Percentiles rank a stretch among this genome's conserved stretches.
Evolutionary conservation across 30 jellyfish, hydroid and myxozoan species (phyloP).

Genomic region (Aurelia aurita): DNA sequence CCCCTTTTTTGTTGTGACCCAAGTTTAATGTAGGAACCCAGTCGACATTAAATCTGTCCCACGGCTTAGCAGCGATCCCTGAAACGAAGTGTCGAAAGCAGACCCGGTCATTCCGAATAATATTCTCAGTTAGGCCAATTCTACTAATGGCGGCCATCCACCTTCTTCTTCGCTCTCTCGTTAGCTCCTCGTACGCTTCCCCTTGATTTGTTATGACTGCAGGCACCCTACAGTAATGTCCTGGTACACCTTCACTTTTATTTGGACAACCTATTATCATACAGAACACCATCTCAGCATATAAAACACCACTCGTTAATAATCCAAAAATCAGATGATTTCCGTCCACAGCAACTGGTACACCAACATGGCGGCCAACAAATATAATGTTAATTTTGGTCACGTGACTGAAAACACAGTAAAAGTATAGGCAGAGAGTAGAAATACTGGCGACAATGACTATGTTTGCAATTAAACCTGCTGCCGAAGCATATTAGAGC

Average conservation of each 20-base stretch:
- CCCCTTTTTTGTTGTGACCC: no score
- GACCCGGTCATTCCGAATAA: slow-evolving; percentile 25
- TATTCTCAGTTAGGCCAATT: slow-evolving; percentile 47
- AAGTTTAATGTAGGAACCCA: no score
- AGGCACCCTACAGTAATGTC: slow-evolving; percentile 37
- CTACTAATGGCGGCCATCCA: slow-evolving; percentile 51
- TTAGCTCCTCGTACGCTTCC: slow-evolving; percentile 14
- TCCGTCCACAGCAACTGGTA: slow-evolving; percentile 29
- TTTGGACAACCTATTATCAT: no score
- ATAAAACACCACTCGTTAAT: not conserved
- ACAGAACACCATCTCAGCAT: slow-evolving; percentile 21
- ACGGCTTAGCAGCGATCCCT: slow-evolving; percentile 32
- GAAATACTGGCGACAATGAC: no score
- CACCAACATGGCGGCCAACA: slow-evolving; percentile 42
- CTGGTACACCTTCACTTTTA: no score
- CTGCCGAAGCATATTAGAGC: no score
- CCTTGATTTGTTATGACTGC: slow-evolving; percentile 21
- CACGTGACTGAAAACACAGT: slow-evolving; percentile 36
- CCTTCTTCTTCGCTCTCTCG: slow-evolving; percentile 32
- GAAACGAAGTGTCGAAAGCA: slow-evolving; percentile 38
- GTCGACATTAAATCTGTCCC: slow-evolving; percentile 46
- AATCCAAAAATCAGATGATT: slow-evolving; percentile 4
- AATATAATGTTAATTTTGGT: slow-evolving; percentile 18
- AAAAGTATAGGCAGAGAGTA: no score
- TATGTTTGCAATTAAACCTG: no score